Evolutionary conservation across 2,113 vertebrate species (phyloP).

Genomic region (Xyrauchen texanus): DNA sequence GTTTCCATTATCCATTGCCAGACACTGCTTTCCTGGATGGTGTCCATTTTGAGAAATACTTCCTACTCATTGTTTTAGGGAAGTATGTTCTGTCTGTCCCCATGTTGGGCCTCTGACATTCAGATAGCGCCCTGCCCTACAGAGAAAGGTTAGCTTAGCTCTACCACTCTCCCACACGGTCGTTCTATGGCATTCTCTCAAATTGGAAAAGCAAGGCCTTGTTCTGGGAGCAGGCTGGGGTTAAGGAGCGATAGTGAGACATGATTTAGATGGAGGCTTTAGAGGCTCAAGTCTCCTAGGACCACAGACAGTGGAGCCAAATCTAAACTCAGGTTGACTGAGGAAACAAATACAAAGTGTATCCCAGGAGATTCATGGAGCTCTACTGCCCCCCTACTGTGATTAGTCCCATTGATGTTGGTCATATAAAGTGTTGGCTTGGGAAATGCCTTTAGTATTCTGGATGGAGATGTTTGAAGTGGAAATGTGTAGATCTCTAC

Average conservation of each 20-base stretch:
- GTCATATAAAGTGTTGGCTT: not conserved
- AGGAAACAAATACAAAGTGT: not conserved
- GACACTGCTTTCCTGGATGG: slow-evolving; percentile 11
- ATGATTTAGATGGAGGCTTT: slow-evolving; percentile 36
- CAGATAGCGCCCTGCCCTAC: slow-evolving; percentile 13
- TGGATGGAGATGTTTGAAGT: not conserved
- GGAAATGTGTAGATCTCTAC: slow-evolving; percentile 10
- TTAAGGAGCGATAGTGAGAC: slow-evolving; percentile 31
- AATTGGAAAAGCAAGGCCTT: slow-evolving; percentile 35
- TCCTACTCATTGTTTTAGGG: slow-evolving; percentile 31
- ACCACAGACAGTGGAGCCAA: slow-evolving; percentile 30
- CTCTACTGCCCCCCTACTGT: slow-evolving; percentile 44
- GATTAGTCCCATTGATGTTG: not conserved
- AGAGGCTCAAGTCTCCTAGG: slow-evolving; percentile 28
- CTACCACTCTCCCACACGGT: slow-evolving; percentile 18
- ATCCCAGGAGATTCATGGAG: slow-evolving; percentile 24
- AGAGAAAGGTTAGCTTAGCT: slow-evolving; percentile 34
- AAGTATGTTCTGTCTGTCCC: slow-evolving; percentile 36
- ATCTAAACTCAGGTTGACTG: slow-evolving; percentile 4
- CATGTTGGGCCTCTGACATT: slow-evolving; percentile 40
- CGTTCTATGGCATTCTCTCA: slow-evolving; percentile 15
- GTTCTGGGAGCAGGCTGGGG: slow-evolving; percentile 30
- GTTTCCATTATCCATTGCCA: slow-evolving; percentile 22
- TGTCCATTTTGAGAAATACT: not conserved
- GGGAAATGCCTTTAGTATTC: not conserved